Percentiles rank a stretch among this genome's conserved stretches.
Evolutionary conservation across 1,140 invertebrate species (phyloP).

Genomic region (Drosophila saltans): DNA sequence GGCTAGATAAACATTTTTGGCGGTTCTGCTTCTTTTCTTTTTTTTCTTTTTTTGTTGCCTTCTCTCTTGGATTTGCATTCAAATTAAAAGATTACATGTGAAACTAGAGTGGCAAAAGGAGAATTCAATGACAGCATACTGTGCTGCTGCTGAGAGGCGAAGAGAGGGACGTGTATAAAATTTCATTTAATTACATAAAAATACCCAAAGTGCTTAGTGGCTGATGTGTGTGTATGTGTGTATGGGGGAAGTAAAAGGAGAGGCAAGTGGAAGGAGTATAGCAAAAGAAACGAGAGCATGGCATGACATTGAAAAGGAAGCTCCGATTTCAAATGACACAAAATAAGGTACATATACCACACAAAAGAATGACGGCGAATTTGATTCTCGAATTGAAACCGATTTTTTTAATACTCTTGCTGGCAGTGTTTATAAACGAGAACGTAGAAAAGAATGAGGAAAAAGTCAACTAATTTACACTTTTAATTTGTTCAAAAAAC

Average conservation of each 20-base stretch:
- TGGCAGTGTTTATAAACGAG: no score
- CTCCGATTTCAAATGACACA: constrained; percentile 67
- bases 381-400: neutral
- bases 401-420: neutral
- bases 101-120: constrained; percentile 20
- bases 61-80: constrained; percentile 57
- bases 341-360: constrained; percentile 46
- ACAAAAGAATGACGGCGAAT: constrained; percentile 30
- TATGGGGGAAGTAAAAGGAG: neutral
- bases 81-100: constrained; percentile 66
- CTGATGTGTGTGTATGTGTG: constrained; percentile 32
- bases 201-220: constrained; percentile 57
- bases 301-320: constrained; percentile 74
- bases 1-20: constrained; percentile 1
- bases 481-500: no score
- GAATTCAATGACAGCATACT: constrained; percentile 27
- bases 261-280: neutral
- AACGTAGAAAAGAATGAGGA: no score
- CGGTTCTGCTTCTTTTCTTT: neutral
- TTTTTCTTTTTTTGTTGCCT: no score
- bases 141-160: neutral
- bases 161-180: constrained; percentile 48
- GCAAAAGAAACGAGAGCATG: neutral
- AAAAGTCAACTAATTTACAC: no score
- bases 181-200: constrained; percentile 77